Conservation (phyloP, 2,797 vertebrate genomes). For the Paramormyrops hopkinsi region DNA sequence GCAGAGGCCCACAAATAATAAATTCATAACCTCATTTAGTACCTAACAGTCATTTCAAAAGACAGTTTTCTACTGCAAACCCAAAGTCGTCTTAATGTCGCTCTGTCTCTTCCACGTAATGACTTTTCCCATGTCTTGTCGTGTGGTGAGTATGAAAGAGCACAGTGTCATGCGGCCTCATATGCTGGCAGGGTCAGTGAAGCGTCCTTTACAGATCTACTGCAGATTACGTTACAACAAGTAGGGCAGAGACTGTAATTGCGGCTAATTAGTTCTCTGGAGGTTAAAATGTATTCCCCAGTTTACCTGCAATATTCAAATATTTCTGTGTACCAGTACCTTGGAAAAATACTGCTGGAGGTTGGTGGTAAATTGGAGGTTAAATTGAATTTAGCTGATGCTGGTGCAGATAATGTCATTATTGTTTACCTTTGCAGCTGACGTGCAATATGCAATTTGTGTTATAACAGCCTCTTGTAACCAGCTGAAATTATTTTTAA, state of each 20-base stretch:
- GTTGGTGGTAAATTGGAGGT: conserved; percentile 35
- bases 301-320: conserved; percentile 75
- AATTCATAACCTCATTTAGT: neutral
- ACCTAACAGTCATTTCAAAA: neutral
- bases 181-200: neutral
- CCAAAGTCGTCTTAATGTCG: conserved; percentile 23
- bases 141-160: neutral
- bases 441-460: neutral
- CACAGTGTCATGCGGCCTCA: neutral
- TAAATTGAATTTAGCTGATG: conserved; percentile 60
- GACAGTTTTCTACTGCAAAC: neutral
- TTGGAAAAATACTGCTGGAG: conserved; percentile 31
- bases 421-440: conserved; percentile 15
- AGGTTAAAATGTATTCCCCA: conserved; percentile 73
- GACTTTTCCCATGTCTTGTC: neutral
- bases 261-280: conserved; percentile 75
- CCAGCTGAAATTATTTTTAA: neutral
- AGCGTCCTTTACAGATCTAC: conserved; percentile 68
- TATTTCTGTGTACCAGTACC: conserved; percentile 46
- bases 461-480: neutral
- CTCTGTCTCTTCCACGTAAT: neutral
- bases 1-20: neutral
- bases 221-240: conserved; percentile 72
- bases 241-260: conserved; percentile 76
- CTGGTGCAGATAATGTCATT: conserved; percentile 38